phyloP scores from a whole-genome alignment of 2,888 invertebrate species.

The Gryllus longicercus region DNA sequence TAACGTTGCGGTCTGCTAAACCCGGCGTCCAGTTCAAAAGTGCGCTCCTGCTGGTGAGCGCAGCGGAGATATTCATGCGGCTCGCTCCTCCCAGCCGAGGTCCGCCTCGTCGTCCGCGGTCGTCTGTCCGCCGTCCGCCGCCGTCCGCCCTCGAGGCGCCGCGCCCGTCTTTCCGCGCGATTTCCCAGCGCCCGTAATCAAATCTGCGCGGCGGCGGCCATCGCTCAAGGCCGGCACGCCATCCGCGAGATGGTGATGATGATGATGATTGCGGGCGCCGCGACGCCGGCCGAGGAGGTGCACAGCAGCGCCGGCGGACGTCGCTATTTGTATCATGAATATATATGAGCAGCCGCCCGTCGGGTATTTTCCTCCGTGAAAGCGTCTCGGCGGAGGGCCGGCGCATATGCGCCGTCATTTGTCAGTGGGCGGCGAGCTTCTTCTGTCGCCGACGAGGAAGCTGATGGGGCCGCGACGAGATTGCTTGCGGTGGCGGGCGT shows the following conservation, averaged over 20 bases:
- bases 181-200: conserved; percentile 5
- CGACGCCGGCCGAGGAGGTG: not conserved
- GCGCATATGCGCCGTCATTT: conserved; percentile 17
- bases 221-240: not conserved
- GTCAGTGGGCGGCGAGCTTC: conserved; percentile 1
- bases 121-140: too few species aligned
- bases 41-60: too few species aligned
- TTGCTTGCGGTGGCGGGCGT: not conserved
- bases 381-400: conserved; percentile 3
- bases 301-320: not conserved
- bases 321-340: not conserved
- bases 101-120: too few species aligned
- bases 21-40: too few species aligned
- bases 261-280: not conserved
- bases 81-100: too few species aligned
- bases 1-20: too few species aligned
- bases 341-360: not conserved
- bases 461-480: conserved; percentile 4
- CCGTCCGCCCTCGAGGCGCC: not conserved
- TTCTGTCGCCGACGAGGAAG: not conserved
- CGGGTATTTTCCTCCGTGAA: not conserved
- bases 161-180: not conserved
- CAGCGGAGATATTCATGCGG: too few species aligned
- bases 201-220: not conserved
- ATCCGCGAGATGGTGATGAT: conserved; percentile 6